A percentile compares a stretch with the other conserved stretches of the same genome.
Evolutionary conservation across 2,888 invertebrate genomes (phyloP).

Genomic region (Nasonovia ribisnigri): DNA sequence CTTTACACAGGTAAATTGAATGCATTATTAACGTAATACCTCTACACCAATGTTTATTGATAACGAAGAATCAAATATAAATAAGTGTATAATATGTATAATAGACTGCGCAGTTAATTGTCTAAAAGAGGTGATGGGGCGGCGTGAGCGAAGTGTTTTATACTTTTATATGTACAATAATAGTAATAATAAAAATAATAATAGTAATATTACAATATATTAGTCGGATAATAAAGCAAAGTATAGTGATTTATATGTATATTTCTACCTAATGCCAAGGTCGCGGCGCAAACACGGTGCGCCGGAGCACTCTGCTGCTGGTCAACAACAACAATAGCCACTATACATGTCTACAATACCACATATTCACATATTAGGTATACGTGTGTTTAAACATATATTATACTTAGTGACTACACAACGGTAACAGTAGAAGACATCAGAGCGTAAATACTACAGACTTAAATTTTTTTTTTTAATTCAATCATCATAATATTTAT

Average conservation of each 20-base stretch:
- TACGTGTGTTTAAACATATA: background rate
- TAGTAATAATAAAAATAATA: background rate
- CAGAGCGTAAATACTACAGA: background rate
- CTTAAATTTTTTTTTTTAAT: no score
- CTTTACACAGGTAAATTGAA: background rate
- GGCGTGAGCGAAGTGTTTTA: background rate
- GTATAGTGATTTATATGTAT: constrained; percentile 29
- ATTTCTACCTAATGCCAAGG: constrained; percentile 49
- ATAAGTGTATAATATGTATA: background rate
- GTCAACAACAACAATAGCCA: constrained; percentile 2
- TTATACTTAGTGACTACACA: background rate
- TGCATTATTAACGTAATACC: background rate
- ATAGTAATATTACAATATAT: constrained; percentile 18
- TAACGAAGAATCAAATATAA: background rate
- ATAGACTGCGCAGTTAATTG: constrained; percentile 14
- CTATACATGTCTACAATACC: background rate
- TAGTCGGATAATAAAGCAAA: constrained; percentile 20
- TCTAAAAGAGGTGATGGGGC: background rate
- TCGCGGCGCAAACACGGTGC: background rate
- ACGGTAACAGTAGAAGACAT: background rate
- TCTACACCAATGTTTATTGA: background rate
- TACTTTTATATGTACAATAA: background rate
- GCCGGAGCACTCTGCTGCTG: background rate
- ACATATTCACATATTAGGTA: background rate
- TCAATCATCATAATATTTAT: no score